Conservation (phyloP, 1,140 invertebrate species). For the Camponotus vicinus region DNA sequence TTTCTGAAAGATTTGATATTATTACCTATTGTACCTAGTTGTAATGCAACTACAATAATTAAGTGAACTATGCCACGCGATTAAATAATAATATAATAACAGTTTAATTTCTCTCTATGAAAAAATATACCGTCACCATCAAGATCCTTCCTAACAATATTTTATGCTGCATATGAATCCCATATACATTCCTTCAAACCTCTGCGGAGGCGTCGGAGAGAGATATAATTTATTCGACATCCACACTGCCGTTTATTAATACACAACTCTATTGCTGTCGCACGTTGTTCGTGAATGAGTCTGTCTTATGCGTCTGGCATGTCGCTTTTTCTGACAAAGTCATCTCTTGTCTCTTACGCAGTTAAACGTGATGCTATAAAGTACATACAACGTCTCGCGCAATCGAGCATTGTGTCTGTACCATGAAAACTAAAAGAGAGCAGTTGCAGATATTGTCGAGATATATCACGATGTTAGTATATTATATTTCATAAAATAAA, state of each 20-base stretch:
- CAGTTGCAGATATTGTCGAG: not conserved
- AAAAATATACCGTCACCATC: not conserved
- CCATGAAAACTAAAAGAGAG: not conserved
- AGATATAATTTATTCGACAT: conserved; percentile 38
- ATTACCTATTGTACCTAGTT: not conserved
- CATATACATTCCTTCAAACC: conserved; percentile 10
- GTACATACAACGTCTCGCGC: not conserved
- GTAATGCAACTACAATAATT: not conserved
- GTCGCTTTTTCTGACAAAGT: conserved; percentile 17
- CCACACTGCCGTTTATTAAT: conserved; percentile 33
- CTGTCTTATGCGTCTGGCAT: conserved; percentile 13
- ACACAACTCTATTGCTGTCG: conserved; percentile 13
- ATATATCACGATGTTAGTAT: not conserved
- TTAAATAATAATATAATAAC: conserved; percentile 3
- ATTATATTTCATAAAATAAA: not conserved
- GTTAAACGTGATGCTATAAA: not conserved
- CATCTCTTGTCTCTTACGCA: not conserved
- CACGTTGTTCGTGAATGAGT: not conserved
- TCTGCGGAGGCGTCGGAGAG: not conserved
- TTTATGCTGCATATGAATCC: not conserved
- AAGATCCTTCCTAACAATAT: conserved; percentile 13
- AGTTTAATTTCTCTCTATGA: not conserved
- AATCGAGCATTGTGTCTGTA: not conserved
- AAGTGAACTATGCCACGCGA: not conserved
- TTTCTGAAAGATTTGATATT: not conserved